A percentile compares a stretch with the other conserved stretches of the same genome.
phyloP scores from a whole-genome alignment of 1,140 invertebrate species.

The Cydia pomonella region DNA sequence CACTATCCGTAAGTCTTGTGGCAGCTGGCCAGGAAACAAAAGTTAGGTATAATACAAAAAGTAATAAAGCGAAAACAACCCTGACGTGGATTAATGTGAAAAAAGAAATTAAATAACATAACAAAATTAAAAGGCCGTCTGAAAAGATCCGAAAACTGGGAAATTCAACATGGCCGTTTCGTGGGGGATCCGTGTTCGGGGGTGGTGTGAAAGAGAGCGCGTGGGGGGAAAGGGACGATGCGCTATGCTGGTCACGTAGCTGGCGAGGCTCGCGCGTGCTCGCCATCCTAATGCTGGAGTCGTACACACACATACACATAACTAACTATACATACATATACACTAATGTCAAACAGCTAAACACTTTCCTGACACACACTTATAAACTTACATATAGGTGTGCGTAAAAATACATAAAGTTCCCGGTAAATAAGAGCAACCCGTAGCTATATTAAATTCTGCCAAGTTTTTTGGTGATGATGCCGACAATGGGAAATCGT shows the following conservation, averaged over 20 bases:
- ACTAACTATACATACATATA: constrained; percentile 51
- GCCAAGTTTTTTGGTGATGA: constrained; percentile 65
- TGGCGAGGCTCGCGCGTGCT: constrained; percentile 76
- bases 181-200: constrained; percentile 46
- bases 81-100: constrained; percentile 28
- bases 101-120: constrained; percentile 59
- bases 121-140: constrained; percentile 72
- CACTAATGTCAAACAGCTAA: constrained; percentile 51
- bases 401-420: constrained; percentile 74
- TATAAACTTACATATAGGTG: constrained; percentile 45
- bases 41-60: constrained; percentile 17
- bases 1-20: not conserved
- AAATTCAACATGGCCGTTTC: constrained; percentile 74
- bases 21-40: not conserved
- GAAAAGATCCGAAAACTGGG: constrained; percentile 77
- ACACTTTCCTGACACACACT: constrained; percentile 64
- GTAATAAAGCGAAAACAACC: constrained; percentile 19
- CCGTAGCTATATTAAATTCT: constrained; percentile 76
- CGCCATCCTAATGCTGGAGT: constrained; percentile 73
- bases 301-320: constrained; percentile 65
- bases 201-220: constrained; percentile 72
- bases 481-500: constrained; percentile 65
- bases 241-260: constrained; percentile 77
- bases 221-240: constrained; percentile 73
- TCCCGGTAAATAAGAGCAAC: constrained; percentile 75